Base-by-base conservation (phyloP, 1,140 invertebrate genomes). In the Glossosoma conforme region DNA sequence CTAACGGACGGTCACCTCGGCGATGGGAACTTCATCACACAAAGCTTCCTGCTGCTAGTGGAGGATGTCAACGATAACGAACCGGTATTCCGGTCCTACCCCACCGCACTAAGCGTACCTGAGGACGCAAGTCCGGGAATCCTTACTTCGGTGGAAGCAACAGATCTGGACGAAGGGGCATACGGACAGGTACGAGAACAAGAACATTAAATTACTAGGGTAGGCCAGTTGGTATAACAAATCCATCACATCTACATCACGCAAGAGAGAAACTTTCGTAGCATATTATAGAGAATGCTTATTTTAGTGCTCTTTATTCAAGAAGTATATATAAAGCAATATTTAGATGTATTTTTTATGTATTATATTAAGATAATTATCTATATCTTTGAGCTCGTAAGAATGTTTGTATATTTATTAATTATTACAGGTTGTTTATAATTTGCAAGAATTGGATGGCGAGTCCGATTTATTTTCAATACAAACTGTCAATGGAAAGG, bases 61-160 rank as follows among this genome's bases (percentile, higher is more conserved):
- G 91, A 94, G 71, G 92, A 96, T 67, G 85, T 91, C 8, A 95
- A 95, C 61, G 92, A 95, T 72, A 92, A 92, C 74, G 82, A 83
- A 52, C 91, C 92, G 2, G 78, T 91, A 38, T 95, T 94, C 67
- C 82, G 85, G 61, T 85, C 88, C 10, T 91, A 92, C 70, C 85
- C 87, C 52, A 82, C 87, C 3, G 86, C 89, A 21, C 74, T 95
- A 40, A 83, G 81, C 41, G 76, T 94, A 2, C 79, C 77, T 37
- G 91, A 95, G 75, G 83, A 93, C 66, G 81, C 84, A 25, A 68
- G 76, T 1, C 82, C 86, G 1, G 80, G 84, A 10, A 72, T 91
- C 52, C 69, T 96, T 18, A 80, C 84, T 2, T 86, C 86, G 1
- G 77, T 96, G 9, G 87, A 93, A 72, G 92, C 92, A 1, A 89